These are phyloP conservation scores for Agrypnia vestita DNA, from an alignment of 1,140 invertebrate genomes.

Conservation along the genomic window DNA sequence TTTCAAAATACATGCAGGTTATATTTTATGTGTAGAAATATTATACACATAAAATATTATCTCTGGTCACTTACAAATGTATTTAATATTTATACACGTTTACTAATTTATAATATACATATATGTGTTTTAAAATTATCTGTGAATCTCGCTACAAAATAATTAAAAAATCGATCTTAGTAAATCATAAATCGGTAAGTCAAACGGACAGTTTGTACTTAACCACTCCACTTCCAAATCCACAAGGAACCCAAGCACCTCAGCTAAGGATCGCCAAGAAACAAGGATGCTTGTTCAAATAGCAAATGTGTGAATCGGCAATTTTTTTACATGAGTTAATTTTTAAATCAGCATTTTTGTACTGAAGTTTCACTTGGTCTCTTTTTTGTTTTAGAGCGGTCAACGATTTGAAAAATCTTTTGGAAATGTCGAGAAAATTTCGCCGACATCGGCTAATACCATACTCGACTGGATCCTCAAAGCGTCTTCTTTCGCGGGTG, in stretches of 20 bases:
- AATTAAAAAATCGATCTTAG: too few relatives aligned
- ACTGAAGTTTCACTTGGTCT: neutral
- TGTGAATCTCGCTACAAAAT: neutral
- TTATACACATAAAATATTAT: too few relatives aligned
- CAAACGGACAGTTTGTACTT: neutral
- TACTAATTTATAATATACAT: too few relatives aligned
- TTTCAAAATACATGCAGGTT: too few relatives aligned
- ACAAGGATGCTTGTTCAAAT: too few relatives aligned
- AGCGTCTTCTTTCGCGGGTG: neutral
- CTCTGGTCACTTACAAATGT: too few relatives aligned
- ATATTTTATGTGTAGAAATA: too few relatives aligned
- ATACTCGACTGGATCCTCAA: neutral
- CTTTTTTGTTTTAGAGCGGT: slow-evolving; percentile 58
- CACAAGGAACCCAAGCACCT: too few relatives aligned
- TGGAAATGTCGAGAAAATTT: slow-evolving; percentile 2
- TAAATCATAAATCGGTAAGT: too few relatives aligned
- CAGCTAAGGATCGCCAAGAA: too few relatives aligned
- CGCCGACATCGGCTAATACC: neutral
- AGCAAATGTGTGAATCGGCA: neutral
- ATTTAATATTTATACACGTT: too few relatives aligned
- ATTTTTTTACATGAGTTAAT: neutral
- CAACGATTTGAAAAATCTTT: slow-evolving; percentile 30
- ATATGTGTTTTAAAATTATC: too few relatives aligned
- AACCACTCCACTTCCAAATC: neutral
- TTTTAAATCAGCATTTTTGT: neutral